Percentiles rank a stretch among this genome's conserved stretches.
Conservation (phyloP, 2,797 vertebrate genomes). For the Prionace glauca region DNA sequence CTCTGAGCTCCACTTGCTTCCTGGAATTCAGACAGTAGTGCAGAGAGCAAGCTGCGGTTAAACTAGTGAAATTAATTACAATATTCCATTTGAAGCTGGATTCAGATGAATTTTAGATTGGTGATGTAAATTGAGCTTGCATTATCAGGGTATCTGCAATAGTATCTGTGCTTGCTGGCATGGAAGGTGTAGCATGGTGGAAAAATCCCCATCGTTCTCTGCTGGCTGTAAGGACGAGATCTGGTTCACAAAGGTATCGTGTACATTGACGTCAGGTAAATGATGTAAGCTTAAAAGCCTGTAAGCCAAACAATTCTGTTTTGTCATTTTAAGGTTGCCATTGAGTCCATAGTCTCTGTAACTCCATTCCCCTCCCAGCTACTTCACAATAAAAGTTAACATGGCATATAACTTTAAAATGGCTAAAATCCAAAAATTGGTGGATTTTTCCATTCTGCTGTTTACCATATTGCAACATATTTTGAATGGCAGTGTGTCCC, state of each 20-base stretch:
- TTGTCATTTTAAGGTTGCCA: conserved; percentile 35
- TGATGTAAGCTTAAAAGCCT: background rate
- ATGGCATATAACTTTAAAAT: conserved; percentile 35
- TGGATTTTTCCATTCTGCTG: conserved; percentile 37
- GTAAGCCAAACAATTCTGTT: conserved; percentile 27
- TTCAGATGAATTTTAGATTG: background rate
- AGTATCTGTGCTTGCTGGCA: background rate
- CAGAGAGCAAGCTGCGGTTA: background rate
- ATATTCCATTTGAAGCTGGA: background rate
- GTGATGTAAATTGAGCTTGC: conserved; percentile 23
- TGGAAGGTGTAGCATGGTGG: conserved; percentile 22
- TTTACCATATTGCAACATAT: conserved; percentile 1
- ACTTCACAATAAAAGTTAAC: background rate
- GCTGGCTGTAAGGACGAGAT: background rate
- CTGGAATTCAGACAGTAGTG: background rate
- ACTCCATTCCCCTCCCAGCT: background rate
- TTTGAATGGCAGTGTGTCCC: background rate
- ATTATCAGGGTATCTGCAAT: background rate
- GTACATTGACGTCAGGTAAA: background rate
- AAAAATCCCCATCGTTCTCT: conserved; percentile 29
- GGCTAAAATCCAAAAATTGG: conserved; percentile 30
- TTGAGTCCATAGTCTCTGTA: conserved; percentile 21
- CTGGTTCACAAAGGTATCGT: conserved; percentile 5
- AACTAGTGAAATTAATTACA: background rate
- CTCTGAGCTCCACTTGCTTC: background rate